These are phyloP conservation scores for Sycophila sp. DNA, from an alignment of 1,140 invertebrate genomes.

Conservation along the genomic window DNA sequence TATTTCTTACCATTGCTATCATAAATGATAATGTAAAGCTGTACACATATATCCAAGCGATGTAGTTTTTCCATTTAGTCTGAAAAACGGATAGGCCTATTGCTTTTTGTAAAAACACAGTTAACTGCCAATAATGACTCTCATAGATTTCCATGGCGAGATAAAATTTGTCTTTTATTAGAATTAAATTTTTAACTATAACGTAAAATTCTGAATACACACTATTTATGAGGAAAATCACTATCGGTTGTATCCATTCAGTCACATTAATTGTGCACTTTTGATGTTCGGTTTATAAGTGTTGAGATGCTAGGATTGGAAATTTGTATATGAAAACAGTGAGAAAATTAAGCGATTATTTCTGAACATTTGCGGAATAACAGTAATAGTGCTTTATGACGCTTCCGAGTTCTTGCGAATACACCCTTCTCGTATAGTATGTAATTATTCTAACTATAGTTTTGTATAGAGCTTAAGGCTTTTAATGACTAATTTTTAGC, in stretches of 20 bases:
- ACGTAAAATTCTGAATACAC: too few relatives aligned
- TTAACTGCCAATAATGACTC: constrained; percentile 6
- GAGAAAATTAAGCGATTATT: not conserved
- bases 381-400: not conserved
- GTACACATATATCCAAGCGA: not conserved
- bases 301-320: not conserved
- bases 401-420: not conserved
- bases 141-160: not conserved
- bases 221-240: not conserved
- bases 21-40: not conserved
- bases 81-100: not conserved
- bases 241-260: too few relatives aligned
- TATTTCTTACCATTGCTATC: not conserved
- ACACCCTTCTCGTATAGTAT: not conserved
- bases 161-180: not conserved
- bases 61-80: not conserved
- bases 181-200: too few relatives aligned
- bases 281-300: not conserved
- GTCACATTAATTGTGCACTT: too few relatives aligned
- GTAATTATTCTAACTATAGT: not conserved
- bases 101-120: constrained; percentile 1
- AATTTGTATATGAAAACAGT: constrained; percentile 14
- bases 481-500: too few relatives aligned
- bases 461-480: not conserved
- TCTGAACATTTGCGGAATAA: not conserved